phyloP scores from a whole-genome alignment of 2,888 invertebrate species.

The Trichopoda pennipes region DNA sequence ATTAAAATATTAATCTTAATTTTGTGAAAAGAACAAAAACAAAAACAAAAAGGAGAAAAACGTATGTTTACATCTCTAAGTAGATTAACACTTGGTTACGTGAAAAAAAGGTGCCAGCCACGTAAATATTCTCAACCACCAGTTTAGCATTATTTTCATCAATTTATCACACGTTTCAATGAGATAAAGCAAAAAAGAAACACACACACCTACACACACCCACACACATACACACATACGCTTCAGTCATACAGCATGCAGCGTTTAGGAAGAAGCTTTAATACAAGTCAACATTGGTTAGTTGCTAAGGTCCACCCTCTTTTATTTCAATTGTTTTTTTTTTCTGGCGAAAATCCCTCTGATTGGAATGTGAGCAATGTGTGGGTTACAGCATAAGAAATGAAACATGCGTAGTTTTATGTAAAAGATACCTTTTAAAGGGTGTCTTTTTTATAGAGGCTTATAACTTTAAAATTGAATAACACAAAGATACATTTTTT shows the following conservation, averaged over 20 bases:
- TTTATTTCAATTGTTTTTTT: neutral
- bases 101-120: neutral
- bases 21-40: neutral
- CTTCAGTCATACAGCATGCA: constrained; percentile 50
- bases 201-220: no score
- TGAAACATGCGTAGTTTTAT: no score
- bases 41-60: neutral
- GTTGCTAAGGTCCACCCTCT: constrained; percentile 68
- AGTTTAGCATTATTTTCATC: neutral
- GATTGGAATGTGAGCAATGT: neutral
- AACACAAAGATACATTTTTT: no score
- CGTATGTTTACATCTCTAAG: constrained; percentile 51
- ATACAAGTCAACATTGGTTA: constrained; percentile 61
- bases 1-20: constrained; percentile 27
- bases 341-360: no score
- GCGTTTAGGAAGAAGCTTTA: neutral
- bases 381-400: no score
- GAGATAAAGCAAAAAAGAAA: no score
- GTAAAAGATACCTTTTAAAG: no score
- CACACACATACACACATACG: no score
- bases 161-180: no score
- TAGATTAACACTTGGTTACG: constrained; percentile 56
- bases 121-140: neutral
- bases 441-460: no score
- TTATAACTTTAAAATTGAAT: no score